These are phyloP conservation scores for Antrozous pallidus DNA, from an alignment of 2,797 vertebrate genomes.

Conservation along the genomic window DNA sequence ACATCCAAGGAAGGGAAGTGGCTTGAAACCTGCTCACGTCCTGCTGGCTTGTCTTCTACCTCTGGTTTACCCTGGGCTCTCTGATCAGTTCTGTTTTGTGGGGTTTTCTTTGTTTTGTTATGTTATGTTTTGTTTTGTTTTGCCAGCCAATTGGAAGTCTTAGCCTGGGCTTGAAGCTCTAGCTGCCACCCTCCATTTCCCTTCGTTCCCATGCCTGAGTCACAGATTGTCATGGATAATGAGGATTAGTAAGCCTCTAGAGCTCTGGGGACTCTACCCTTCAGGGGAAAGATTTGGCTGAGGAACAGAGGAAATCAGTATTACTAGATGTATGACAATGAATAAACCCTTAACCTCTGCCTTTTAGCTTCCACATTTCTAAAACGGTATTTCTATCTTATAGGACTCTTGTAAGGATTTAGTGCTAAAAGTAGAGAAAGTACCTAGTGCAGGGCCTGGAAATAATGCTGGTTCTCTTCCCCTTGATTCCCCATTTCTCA, in stretches of 20 bases:
- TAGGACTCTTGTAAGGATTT: neutral
- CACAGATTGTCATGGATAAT: neutral
- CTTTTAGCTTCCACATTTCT: neutral
- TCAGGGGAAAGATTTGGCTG: neutral
- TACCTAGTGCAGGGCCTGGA: neutral
- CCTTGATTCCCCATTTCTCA: neutral
- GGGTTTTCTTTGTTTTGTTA: neutral
- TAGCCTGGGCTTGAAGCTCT: neutral
- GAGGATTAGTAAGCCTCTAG: conserved; percentile 36
- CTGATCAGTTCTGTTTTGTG: conserved; percentile 11
- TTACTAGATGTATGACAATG: neutral
- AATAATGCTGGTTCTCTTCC: neutral
- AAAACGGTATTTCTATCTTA: neutral
- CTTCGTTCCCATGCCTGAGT: neutral
- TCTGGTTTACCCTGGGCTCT: neutral
- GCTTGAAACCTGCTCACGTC: neutral
- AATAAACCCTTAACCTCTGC: conserved; percentile 10
- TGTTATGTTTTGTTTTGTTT: conserved; percentile 8
- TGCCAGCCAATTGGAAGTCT: neutral
- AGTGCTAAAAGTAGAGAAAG: neutral
- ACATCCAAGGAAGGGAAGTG: neutral
- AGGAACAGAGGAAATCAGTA: neutral
- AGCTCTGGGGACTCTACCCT: neutral
- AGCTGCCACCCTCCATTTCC: neutral
- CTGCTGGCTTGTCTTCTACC: neutral